Conservation (phyloP, 2,113 vertebrate genomes). For the Anolis sagrei region DNA sequence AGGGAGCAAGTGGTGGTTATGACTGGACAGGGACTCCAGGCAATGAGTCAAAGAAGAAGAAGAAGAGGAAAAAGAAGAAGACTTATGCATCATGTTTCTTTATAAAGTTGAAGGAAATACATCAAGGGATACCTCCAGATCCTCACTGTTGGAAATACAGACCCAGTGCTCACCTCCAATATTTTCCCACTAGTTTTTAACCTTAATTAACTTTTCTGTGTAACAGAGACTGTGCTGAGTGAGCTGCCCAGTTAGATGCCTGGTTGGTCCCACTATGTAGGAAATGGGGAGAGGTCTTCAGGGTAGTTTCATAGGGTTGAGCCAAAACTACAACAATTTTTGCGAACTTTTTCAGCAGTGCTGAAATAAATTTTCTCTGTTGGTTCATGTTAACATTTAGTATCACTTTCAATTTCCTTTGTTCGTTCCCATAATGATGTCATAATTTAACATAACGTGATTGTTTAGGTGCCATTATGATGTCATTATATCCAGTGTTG, state of each 20-base stretch:
- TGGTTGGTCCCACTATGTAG: too few relatives aligned
- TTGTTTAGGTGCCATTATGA: not conserved
- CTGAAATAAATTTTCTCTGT: not conserved
- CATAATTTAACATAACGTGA: not conserved
- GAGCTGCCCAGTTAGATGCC: not conserved
- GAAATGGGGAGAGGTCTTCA: not conserved
- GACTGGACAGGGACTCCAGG: conserved; percentile 44
- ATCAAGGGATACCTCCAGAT: not conserved
- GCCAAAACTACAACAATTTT: not conserved
- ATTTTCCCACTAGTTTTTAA: not conserved
- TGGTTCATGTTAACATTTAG: not conserved
- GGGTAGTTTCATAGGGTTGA: not conserved
- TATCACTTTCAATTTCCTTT: not conserved
- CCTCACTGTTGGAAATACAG: not conserved
- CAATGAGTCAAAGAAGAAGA: conserved; percentile 1
- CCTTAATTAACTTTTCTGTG: not conserved
- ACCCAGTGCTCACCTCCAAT: not conserved
- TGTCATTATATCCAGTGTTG: too few relatives aligned
- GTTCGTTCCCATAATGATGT: not conserved
- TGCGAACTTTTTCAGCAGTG: not conserved
- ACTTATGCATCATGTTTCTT: conserved; percentile 20
- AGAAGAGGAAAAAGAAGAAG: conserved; percentile 1
- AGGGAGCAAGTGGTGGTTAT: conserved; percentile 60
- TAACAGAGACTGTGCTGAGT: not conserved
- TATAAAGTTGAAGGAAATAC: conserved; percentile 11